These are phyloP conservation scores for Anomalospiza imberbis DNA, from an alignment of 2,797 vertebrate species.

Conservation along the genomic window DNA sequence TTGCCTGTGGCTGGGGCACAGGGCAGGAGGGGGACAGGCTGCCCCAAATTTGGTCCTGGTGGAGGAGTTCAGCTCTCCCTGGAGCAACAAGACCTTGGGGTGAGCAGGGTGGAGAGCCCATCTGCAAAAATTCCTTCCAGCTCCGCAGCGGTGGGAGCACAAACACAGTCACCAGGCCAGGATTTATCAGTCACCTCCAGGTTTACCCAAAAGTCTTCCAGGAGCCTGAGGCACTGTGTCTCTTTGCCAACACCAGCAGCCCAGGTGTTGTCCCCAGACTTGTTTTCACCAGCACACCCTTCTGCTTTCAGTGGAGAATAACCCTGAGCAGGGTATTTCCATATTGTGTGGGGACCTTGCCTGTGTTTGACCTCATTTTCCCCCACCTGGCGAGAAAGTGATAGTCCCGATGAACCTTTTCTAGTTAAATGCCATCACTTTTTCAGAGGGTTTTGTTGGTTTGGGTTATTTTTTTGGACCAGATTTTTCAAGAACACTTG, in stretches of 20 bases:
- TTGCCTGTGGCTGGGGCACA: not conserved
- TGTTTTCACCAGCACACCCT: not conserved
- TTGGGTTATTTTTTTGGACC: not conserved
- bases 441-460: not conserved
- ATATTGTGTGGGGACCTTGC: not conserved
- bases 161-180: not conserved
- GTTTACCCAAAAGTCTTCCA: not conserved
- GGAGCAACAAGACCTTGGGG: not conserved
- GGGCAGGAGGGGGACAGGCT: not conserved
- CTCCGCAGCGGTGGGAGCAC: accelerated
- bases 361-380: not conserved
- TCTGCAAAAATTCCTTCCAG: not conserved
- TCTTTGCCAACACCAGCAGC: not conserved
- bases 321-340: not conserved
- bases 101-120: not conserved
- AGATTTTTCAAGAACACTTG: not conserved
- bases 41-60: not conserved
- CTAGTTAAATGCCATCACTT: not conserved
- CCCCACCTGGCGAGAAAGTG: not conserved
- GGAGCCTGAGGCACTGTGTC: not conserved
- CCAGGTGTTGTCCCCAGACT: accelerated
- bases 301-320: not conserved
- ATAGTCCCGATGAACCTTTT: not conserved
- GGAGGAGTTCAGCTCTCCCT: not conserved
- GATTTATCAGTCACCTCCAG: not conserved